Base-by-base conservation (phyloP, 2,113 vertebrate species). In the Nycticebus coucang region DNA sequence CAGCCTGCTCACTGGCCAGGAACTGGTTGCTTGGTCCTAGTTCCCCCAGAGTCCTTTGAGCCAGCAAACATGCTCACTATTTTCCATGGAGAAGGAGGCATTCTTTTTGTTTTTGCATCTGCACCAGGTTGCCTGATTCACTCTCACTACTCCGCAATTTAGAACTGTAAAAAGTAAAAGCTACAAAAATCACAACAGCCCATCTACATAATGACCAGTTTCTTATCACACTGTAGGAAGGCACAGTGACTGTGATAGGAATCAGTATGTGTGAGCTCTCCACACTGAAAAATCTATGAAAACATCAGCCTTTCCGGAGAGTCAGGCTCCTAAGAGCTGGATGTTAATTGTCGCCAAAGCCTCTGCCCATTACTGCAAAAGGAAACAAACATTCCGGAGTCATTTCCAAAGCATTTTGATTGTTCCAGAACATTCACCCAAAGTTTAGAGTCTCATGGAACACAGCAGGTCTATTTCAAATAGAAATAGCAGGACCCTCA, bases 261-360 rank as follows among this genome's bases (percentile, higher is more conserved):
- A 93, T 87, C 62, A 37, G 84, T 79, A 21, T 45, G 86, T 50
- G 8, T 85, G 86, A 53, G 88, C 83, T 37, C 59, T 55, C 94
- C 55, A 18, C 68, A 71, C 2, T 64, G 77, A 88, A 81, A 84
- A 88, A 90, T 97, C 85, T 14, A 59, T 26, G 90, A 94, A 88
- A 96, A 89, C 96, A 30, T 28, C 95, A 95, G 97, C 89, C 89
- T 94, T 95, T 97, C 95, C 79, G 41, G 78, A 97, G 97, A 21
- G 62, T 91, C 97, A 94, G 95, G 95, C 89, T 83, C 89, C 41
- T 9, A 30, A 9, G 21, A 75, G 95, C 97, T 94, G 95, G 83
- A 82, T 80, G 93, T 92, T 96, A 94, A 96, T 95, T 97, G 97
- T 92, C 82, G 45, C 88, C 87, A 74, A 71, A 79, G 83, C 78